Evolutionary conservation across 2,888 invertebrate genomes (phyloP).

Genomic region (Pseudanteris insignis): DNA sequence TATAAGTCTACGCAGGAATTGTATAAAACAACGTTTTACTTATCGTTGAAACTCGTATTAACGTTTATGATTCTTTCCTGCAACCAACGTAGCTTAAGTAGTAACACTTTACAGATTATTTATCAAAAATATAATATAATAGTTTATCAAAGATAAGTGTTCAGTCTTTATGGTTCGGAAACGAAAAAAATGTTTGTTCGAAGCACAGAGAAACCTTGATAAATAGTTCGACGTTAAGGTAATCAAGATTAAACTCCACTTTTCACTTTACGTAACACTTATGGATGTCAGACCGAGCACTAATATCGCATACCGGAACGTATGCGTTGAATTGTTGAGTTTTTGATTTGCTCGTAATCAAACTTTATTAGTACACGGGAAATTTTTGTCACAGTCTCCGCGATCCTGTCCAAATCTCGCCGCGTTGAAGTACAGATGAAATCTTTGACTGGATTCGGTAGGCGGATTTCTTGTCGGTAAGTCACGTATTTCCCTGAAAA

Average conservation of each 20-base stretch:
- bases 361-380: constrained; percentile 71
- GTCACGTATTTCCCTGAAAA: constrained; percentile 79
- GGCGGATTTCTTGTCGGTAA: constrained; percentile 74
- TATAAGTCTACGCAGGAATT: no score
- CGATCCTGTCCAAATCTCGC: constrained; percentile 86
- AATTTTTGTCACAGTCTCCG: constrained; percentile 76
- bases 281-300: constrained; percentile 28
- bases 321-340: no score
- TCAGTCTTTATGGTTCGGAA: constrained; percentile 7
- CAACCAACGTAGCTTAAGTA: neutral
- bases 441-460: constrained; percentile 77
- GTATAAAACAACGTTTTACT: no score
- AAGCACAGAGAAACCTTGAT: constrained; percentile 8
- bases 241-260: constrained; percentile 3
- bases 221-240: neutral
- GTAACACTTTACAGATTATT: neutral
- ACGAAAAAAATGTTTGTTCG: neutral
- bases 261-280: constrained; percentile 24
- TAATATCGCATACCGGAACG: no score
- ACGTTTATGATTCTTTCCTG: no score
- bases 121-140: neutral
- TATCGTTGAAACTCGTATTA: no score
- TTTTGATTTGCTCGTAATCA: constrained; percentile 6
- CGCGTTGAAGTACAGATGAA: constrained; percentile 82
- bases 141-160: constrained; percentile 15